Percentiles rank a stretch among this genome's conserved stretches.
phyloP scores from a whole-genome alignment of 2,113 vertebrate genomes.

The Corythaixoides concolor region DNA sequence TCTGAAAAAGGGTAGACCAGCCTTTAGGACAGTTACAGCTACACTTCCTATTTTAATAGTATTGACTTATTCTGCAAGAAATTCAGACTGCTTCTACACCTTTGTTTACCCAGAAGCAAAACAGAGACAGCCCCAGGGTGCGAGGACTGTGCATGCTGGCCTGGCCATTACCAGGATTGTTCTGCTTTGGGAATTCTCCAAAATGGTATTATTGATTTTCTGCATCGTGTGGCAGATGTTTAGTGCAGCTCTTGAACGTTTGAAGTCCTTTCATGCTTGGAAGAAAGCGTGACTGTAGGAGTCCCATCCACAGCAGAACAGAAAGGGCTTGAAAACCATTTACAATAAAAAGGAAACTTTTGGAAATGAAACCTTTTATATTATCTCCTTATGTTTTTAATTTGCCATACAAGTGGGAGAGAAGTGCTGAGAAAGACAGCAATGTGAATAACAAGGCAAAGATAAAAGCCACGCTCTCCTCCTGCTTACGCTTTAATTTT shows the following conservation, averaged over 20 bases:
- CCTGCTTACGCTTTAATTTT: slow-evolving; percentile 16
- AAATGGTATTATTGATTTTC: neutral
- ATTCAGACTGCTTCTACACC: neutral
- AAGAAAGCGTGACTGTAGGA: slow-evolving; percentile 28
- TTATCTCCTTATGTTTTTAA: slow-evolving; percentile 26
- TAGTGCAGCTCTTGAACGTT: neutral
- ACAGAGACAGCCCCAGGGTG: neutral
- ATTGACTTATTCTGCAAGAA: neutral
- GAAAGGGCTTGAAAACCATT: neutral
- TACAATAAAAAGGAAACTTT: neutral
- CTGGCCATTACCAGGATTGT: neutral
- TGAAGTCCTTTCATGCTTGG: slow-evolving; percentile 21
- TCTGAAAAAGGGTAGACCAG: neutral
- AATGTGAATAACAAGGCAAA: neutral
- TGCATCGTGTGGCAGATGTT: neutral
- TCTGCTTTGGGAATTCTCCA: neutral
- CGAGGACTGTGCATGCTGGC: neutral
- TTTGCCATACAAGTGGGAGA: slow-evolving; percentile 29
- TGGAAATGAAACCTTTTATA: slow-evolving; percentile 34
- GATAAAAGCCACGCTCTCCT: slow-evolving; percentile 17
- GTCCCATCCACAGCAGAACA: neutral
- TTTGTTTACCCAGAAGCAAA: neutral
- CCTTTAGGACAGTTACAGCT: neutral
- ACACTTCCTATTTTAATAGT: neutral
- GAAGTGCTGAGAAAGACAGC: slow-evolving; percentile 23